Evolutionary conservation across 2,113 vertebrate species (phyloP), one percentile per base, ranked within the genome.

Genomic region (Egretta garzetta): DNA sequence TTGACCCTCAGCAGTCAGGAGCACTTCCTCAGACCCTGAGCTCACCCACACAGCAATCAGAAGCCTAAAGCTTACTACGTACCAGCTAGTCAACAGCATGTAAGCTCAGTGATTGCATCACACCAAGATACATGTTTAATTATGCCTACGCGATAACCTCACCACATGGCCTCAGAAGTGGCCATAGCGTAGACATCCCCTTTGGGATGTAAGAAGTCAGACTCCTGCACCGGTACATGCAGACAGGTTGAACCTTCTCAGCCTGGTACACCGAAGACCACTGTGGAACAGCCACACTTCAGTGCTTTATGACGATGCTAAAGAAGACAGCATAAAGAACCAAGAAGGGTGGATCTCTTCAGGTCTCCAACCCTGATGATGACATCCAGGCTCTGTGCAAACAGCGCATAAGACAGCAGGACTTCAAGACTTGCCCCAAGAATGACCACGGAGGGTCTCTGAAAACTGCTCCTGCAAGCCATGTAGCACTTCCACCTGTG

Each of bases 151-250:
- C 39, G 66, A 71, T 55, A 47, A 16, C 37, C 28, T 75, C 64
- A n/a, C 37, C 43, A 14, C 0, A 8, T 0, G 59, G 66, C 53
- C 58, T 64, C 30, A 10, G 52, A 47, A 86, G 7, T 8, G 23
- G 37, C 67, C 35, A 45, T 35, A 86, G 80, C 0, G 0, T 1
- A 16, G 28, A 14, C 41, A 75, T 6, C 8, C 35, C 41, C 43
- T 68, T 10, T 21, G 68, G 41, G 47, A 64, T 10, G 16, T 15
- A 9, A 18, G 12, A 47, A 50, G 30, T n/a, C 47, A 39, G 43
- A 45, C 10, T 43, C 26, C 17, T 33, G 62, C 26, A 26, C 8
- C 4, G 0, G 1, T 59, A 14, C 1, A 0, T 7, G n/a, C 41
- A 62, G 56, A 43, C 32, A 45, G n/a, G 79, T 20, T 58, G 45